Percentiles rank a stretch among this genome's conserved stretches.
Evolutionary conservation across 1,140 invertebrate species (phyloP).

Genomic region (Yoshiicerus persimilis): DNA sequence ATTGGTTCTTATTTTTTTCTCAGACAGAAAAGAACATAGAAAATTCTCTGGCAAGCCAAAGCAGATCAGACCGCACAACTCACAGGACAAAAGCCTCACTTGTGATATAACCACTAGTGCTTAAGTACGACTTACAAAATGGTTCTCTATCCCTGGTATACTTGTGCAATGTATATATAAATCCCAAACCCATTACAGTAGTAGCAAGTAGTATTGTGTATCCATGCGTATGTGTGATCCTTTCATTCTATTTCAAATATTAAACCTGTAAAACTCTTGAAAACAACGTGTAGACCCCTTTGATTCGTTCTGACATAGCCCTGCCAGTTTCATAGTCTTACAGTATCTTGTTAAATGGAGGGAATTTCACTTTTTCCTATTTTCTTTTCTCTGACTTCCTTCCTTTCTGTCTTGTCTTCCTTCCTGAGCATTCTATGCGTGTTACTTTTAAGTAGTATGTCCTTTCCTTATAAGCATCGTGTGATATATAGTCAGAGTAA

Average conservation of each 20-base stretch:
- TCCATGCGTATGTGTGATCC: background rate
- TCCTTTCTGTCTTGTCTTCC: conserved; percentile 10
- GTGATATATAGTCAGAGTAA: background rate
- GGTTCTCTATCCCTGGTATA: background rate
- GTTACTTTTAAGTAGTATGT: background rate
- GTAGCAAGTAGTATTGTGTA: too few relatives aligned
- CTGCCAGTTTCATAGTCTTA: background rate
- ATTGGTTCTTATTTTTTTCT: conserved; percentile 17
- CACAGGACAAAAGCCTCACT: background rate
- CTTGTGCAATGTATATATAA: background rate
- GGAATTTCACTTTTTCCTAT: conserved; percentile 18
- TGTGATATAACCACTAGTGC: background rate
- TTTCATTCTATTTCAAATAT: background rate
- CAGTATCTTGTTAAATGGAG: background rate
- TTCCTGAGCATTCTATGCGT: background rate
- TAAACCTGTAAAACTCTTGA: background rate
- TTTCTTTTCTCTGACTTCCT: conserved; percentile 1
- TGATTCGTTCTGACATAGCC: background rate
- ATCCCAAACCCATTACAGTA: too few relatives aligned
- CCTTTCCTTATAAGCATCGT: background rate
- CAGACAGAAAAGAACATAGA: background rate
- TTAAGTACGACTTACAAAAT: background rate
- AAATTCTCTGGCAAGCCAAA: background rate
- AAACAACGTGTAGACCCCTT: background rate
- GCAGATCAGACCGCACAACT: background rate